Evolutionary conservation across 1,140 invertebrate species (phyloP), one percentile per base, ranked within the genome.

Genomic region (Dysdera silvatica): DNA sequence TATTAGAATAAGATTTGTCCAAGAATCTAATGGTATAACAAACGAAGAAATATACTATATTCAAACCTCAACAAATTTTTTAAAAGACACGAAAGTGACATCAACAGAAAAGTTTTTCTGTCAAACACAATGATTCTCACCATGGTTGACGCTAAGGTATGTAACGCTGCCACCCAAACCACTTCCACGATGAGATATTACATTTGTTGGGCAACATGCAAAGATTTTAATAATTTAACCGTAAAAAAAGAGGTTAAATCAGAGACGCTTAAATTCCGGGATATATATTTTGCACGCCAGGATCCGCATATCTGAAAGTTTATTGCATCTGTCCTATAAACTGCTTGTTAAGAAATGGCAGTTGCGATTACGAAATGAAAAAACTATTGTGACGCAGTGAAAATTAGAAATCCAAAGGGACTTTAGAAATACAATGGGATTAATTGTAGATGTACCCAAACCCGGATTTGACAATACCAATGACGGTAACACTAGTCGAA

Each of bases 401-500:
- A 53, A 53, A 53, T 4, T 23, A 28, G 6, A 12, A n/a, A 53
- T 53, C 18, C 51, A 53, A 29, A 29, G 18, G 1, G 35, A 53
- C n/a, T 53, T 53, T n/a, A 53, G 29, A 33, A 29, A 32, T 28
- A 32, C 31, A 53, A 28, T 23, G 23, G 4, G 51, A 4, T 33
- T 53, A 16, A 53, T 18, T 28, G 51, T 33, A 2, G 29, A 53
- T 2, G 29, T 3, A 28, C 51, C 51, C 16, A 53, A 53, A 32
- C 28, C 51, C 12, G 51, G 51, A 18, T 53, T 53, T n/a, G 41
- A 32, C 20, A 47, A 51, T 26, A 47, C 41, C 18, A 51, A 60
- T 51, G 2, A 29, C 18, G 31, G 29, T 0, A 33, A 37, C 47
- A 82, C 8, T 80, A 74, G 59, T 81, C 81, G 4, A 80, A 80